These are phyloP conservation scores for Seriola rivoliana DNA, from an alignment of 2,113 vertebrate species.

Conservation along the genomic window DNA sequence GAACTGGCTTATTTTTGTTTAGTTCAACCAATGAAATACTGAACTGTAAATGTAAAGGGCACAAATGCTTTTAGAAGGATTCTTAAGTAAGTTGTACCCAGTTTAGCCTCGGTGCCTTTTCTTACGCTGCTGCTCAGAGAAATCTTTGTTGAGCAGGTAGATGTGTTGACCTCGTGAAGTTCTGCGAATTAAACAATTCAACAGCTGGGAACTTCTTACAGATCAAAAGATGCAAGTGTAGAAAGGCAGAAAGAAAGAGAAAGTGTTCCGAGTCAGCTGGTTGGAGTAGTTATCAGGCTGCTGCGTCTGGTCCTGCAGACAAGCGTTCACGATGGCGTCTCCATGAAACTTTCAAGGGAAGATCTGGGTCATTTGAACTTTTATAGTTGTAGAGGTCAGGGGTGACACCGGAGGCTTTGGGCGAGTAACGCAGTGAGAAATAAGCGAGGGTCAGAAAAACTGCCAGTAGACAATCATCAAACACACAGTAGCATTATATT, in stretches of 20 bases:
- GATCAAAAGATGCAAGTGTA: background rate
- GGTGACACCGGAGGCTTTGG: background rate
- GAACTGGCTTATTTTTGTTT: background rate
- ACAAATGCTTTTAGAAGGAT: too few relatives aligned
- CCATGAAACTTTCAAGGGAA: background rate
- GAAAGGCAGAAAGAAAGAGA: background rate
- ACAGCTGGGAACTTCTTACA: background rate
- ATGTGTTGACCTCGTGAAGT: background rate
- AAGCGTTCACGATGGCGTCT: background rate
- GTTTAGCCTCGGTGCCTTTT: background rate
- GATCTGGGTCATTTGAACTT: background rate
- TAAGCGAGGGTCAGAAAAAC: too few relatives aligned
- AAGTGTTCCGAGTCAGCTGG: background rate
- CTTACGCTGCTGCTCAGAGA: background rate
- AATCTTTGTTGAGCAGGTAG: background rate
- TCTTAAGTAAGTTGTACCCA: background rate
- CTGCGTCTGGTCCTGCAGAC: background rate
- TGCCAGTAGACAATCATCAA: too few relatives aligned
- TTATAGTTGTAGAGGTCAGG: background rate
- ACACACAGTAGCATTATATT: background rate
- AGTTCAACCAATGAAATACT: background rate
- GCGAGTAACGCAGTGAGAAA: background rate
- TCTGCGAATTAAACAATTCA: background rate
- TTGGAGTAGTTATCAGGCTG: background rate
- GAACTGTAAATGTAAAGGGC: too few relatives aligned